A percentile compares a stretch with the other conserved stretches of the same genome.
Conservation (phyloP, 2,797 vertebrate species). For the Leptatherina wallacei region DNA sequence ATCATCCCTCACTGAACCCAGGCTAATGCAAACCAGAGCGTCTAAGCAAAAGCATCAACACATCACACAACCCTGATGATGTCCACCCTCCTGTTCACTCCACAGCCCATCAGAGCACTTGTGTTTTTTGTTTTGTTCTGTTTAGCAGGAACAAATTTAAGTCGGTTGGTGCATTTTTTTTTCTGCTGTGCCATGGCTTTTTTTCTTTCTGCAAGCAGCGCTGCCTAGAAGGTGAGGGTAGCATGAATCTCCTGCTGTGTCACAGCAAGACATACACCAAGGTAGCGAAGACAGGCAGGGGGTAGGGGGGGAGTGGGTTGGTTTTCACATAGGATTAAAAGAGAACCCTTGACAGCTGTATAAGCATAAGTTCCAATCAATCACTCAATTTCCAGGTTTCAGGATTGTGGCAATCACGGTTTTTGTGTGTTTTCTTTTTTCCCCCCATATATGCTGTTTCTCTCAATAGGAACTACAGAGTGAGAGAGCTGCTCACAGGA, state of each 20-base stretch:
- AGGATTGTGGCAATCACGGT: conserved; percentile 68
- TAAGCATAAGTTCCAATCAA: conserved; percentile 66
- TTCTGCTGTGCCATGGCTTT: conserved; percentile 56
- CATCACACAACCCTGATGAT: conserved; percentile 42
- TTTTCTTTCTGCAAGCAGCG: conserved; percentile 46
- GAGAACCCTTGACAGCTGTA: conserved; percentile 48
- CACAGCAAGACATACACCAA: conserved; percentile 41
- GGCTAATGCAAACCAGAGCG: conserved; percentile 51
- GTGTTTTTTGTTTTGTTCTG: conserved; percentile 41
- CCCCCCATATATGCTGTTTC: neutral
- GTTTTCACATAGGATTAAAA: conserved; percentile 44
- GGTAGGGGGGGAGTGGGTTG: neutral
- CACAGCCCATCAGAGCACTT: conserved; percentile 51
- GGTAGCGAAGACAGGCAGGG: conserved; percentile 31
- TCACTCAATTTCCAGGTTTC: conserved; percentile 71
- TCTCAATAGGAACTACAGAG: conserved; percentile 60
- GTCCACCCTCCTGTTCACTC: conserved; percentile 39
- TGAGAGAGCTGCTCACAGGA: conserved; percentile 71
- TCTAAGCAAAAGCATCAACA: conserved; percentile 32
- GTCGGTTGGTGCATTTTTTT: conserved; percentile 37
- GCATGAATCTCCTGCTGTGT: conserved; percentile 62
- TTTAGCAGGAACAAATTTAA: conserved; percentile 46
- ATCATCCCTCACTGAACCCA: conserved; percentile 45
- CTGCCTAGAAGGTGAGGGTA: conserved; percentile 59
- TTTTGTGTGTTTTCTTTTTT: conserved; percentile 2